A percentile compares a stretch with the other conserved stretches of the same genome.
These are phyloP conservation scores for Pseudorhombus dupliciocellatus DNA, from an alignment of 2,113 vertebrate genomes.

Conservation along the genomic window DNA sequence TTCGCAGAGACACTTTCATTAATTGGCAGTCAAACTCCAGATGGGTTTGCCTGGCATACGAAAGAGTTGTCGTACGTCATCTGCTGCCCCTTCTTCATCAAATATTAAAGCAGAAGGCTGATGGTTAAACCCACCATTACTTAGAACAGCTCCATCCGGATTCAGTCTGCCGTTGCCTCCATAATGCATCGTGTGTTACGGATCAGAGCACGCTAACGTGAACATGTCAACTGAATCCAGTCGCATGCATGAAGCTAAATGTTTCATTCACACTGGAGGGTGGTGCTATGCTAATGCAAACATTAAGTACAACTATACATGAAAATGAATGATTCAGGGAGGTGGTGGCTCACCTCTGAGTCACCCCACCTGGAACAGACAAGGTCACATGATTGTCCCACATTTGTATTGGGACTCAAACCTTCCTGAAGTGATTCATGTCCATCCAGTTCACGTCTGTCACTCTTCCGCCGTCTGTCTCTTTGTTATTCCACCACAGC, in stretches of 20 bases:
- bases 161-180: conserved; percentile 30
- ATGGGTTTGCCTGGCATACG: too few species aligned
- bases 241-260: conserved; percentile 26
- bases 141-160: conserved; percentile 30
- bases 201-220: conserved; percentile 51
- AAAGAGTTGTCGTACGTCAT: conserved; percentile 23
- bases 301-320: conserved; percentile 50
- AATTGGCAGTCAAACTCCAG: neutral
- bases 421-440: neutral
- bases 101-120: conserved; percentile 64
- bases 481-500: conserved; percentile 36
- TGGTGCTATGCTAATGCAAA: conserved; percentile 47
- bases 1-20: neutral
- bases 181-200: conserved; percentile 51
- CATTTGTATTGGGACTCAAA: neutral
- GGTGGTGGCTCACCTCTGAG: conserved; percentile 60
- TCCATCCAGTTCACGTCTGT: neutral
- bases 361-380: conserved; percentile 44
- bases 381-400: conserved; percentile 37
- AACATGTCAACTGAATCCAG: conserved; percentile 16
- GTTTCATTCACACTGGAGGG: conserved; percentile 32
- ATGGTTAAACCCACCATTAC: conserved; percentile 29
- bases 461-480: neutral
- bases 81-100: conserved; percentile 53
- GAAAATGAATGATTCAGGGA: conserved; percentile 68